Base-by-base conservation (phyloP, 1,140 invertebrate genomes). In the Proctacanthus coquilletti region DNA sequence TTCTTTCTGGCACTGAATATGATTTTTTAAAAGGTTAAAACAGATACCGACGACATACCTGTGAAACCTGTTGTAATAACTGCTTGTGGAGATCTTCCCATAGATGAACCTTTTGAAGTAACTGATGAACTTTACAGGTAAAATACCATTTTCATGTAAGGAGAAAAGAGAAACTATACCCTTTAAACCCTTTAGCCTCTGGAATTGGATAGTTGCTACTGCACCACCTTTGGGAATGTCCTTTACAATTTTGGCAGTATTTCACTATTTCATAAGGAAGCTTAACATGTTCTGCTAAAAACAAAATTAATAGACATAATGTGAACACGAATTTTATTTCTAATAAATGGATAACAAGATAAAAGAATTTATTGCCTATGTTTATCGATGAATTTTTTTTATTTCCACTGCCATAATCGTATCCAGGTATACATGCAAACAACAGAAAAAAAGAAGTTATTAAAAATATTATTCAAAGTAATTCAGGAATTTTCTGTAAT, bases 231-330 rank as follows among this genome's bases (percentile, higher is more conserved):
- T 85, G 6, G 68, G 68, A 19, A 80, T 83, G 55, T 84, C 80
- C 2, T 78, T 84, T 45, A 62, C 70, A 1, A 72, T 85, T 34
- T 56, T 84, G 18, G 68, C 64, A 17, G 72, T 83, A 44, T 84
- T 86, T 45, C 80, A 84, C 35, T 83, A 75, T 64, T 74, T 83
- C 55, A 77, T 82, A 50, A 70, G 60, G 39, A 75, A 81, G 50
- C 61, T 84, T 3, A 58, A 51, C 38, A 52, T 58, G 55, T 55
- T 58, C 29, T 58, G 55, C 43, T 58, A 41, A 51, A n/a, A n/a
- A n/a, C n/a, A n/a, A n/a, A n/a, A n/a, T n/a, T n/a, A n/a, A n/a
- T n/a, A n/a, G n/a, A n/a, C n/a, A n/a, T n/a, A n/a, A n/a, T n/a
- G n/a, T n/a, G n/a, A n/a, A n/a, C n/a, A n/a, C n/a, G n/a, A n/a